Evolutionary conservation across 2,888 invertebrate species (phyloP), one percentile per base, ranked within the genome.

Genomic region (Catocala sponsa): DNA sequence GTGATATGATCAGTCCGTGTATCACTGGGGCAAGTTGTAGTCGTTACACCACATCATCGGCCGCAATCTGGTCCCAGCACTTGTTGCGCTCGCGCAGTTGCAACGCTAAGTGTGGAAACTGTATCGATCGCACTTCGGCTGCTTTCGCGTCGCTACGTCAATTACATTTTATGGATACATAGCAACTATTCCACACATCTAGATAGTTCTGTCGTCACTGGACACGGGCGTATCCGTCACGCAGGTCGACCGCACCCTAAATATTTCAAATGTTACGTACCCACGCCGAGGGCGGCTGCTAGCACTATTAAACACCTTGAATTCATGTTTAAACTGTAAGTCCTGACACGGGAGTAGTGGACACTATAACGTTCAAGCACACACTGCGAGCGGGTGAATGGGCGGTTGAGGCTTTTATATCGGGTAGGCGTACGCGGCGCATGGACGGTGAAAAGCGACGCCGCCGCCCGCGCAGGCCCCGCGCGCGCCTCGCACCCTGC

Each of bases 261-360:
- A 92, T 91, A 91, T 83, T 89, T 90, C 74, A 90, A 91, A 89
- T 88, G 82, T 82, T 96, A 96, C 96, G 94, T 96, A 96, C 96
- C 96, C 95, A 96, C 95, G 95, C 96, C 96, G 92, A 96, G 95
- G 94, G 96, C 96, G 91, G 95, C 95, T 89, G 95, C 95, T 91
- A 96, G 89, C 92, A 95, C 93, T 92, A 95, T 78, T 89, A 95
- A 92, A 93, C 94, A 94, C 94, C 94, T 88, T 89, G 94, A 90
- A 92, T 93, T 90, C 94, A 95, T 95, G 83, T 79, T 94, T 86
- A 83, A 89, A 89, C 91, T 89, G 85, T 89, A 88, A 92, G 92
- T 92, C 92, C 92, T 92, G 90, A 85, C 91, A 91, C 92, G 81
- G 84, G 80, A 86, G 90, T 84, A 89, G 93, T 92, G 85, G 89